These are phyloP conservation scores for Apodemia mormo DNA, from an alignment of 2,888 invertebrate species.

Conservation along the genomic window DNA sequence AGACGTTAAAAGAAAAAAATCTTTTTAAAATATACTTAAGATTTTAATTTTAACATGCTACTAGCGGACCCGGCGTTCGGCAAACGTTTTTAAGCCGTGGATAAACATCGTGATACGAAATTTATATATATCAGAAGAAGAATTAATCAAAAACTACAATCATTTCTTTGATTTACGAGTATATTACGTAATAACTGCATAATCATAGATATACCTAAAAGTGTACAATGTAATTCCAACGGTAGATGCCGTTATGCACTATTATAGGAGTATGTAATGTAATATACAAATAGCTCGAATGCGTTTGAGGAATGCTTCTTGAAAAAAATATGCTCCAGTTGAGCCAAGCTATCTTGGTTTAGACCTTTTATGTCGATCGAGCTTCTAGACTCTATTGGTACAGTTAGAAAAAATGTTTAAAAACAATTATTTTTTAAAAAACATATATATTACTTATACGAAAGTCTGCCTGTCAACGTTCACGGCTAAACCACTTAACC, in stretches of 20 bases:
- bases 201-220: not conserved
- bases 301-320: not conserved
- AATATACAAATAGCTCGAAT: not conserved
- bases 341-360: conserved; percentile 2
- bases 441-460: too few species aligned
- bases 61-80: too few species aligned
- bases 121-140: too few species aligned
- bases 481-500: too few species aligned
- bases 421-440: not conserved
- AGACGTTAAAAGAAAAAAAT: too few species aligned
- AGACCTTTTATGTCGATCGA: not conserved
- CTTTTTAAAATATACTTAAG: too few species aligned
- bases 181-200: not conserved
- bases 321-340: conserved; percentile 7
- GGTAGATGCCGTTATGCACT: not conserved
- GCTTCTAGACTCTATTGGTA: conserved; percentile 1
- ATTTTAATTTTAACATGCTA: too few species aligned
- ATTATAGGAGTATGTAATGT: not conserved
- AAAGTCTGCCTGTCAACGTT: too few species aligned
- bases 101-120: too few species aligned
- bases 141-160: not conserved
- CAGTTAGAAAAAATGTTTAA: not conserved
- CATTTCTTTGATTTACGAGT: not conserved
- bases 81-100: too few species aligned
- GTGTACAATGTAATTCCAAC: not conserved